Evolutionary conservation across 1,140 invertebrate genomes (phyloP), one percentile per base, ranked within the genome.

Genomic region (Drosophila sturtevanti): DNA sequence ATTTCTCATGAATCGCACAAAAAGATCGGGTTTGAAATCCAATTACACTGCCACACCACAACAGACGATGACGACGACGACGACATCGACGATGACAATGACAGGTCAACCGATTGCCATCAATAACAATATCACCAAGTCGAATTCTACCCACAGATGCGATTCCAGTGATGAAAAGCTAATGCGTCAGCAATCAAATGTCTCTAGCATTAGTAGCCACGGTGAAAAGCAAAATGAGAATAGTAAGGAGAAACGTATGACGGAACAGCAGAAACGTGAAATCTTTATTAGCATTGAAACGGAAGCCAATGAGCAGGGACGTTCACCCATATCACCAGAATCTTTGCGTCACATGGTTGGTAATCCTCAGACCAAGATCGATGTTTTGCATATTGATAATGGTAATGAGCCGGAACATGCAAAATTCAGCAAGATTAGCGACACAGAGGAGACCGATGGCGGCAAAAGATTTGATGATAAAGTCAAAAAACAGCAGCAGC

Each of bases 211-310:
- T 12, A 48, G 52, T 35, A 66, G 59, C 64, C 60, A 68, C 6
- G 27, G 7, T 6, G 27, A 31, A 6, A 31, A 31, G 5, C 27
- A 31, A 31, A 31, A 31, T 34, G 22, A 68, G 9, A 44, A 66
- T 22, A 22, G 68, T 34, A 63, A 66, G 31, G 38, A 63, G 48
- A 62, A 41, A 12, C 63, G 70, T 16, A 35, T 61, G 10, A 73
- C 70, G 6, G 77, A 90, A 12, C 48, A 80, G 21, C 76, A 89
- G 18, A 92, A 92, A 51, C 79, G 89, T 18, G 91, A 92, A 56
- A 91, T 92, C 4, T 92, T 92, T 12, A 92, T 91, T 0, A 91
- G 91, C 67, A 92, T 91, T 52, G 91, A 92, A 54, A 92, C 87
- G 3, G 85, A 91, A 59, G 56, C 84, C 44, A 92, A 92, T 72